phyloP scores from a whole-genome alignment of 2,888 invertebrate genomes.

The Ormyrus rosae region DNA sequence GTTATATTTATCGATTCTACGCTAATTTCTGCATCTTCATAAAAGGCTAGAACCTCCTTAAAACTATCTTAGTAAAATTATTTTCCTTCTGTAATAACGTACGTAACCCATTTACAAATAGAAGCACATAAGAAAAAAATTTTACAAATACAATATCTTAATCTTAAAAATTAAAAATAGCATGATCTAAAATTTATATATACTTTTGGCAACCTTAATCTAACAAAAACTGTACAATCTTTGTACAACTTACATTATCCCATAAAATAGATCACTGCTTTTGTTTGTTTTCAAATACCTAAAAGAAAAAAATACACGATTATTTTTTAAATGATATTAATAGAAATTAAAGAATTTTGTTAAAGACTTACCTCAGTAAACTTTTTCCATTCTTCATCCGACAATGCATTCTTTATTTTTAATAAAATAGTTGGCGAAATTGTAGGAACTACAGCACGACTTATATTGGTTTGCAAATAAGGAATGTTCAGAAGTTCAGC shows the following conservation, averaged over 20 bases:
- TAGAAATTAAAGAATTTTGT: background rate
- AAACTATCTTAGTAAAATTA: constrained; percentile 51
- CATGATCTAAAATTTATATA: constrained; percentile 7
- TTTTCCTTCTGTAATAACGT: constrained; percentile 10
- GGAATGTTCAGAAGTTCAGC: constrained; percentile 82
- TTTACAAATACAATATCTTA: constrained; percentile 46
- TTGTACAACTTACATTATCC: constrained; percentile 36
- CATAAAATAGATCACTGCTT: constrained; percentile 32
- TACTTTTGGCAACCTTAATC: constrained; percentile 4
- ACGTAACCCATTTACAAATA: constrained; percentile 41
- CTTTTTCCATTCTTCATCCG: constrained; percentile 70
- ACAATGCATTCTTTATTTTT: constrained; percentile 68
- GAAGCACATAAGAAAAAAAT: constrained; percentile 40
- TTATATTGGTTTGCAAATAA: constrained; percentile 68
- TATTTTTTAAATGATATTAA: background rate
- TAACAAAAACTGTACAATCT: constrained; percentile 14
- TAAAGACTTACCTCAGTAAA: constrained; percentile 64
- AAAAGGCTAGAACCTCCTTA: no score
- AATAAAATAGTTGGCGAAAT: constrained; percentile 65
- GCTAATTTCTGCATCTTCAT: no score
- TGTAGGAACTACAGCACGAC: constrained; percentile 49
- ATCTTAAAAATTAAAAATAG: constrained; percentile 48
- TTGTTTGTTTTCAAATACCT: constrained; percentile 57
- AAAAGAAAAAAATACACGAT: constrained; percentile 30
- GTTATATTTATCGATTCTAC: no score